These are phyloP conservation scores for Brachylomia viminalis DNA, from an alignment of 2,888 invertebrate species.

Conservation along the genomic window DNA sequence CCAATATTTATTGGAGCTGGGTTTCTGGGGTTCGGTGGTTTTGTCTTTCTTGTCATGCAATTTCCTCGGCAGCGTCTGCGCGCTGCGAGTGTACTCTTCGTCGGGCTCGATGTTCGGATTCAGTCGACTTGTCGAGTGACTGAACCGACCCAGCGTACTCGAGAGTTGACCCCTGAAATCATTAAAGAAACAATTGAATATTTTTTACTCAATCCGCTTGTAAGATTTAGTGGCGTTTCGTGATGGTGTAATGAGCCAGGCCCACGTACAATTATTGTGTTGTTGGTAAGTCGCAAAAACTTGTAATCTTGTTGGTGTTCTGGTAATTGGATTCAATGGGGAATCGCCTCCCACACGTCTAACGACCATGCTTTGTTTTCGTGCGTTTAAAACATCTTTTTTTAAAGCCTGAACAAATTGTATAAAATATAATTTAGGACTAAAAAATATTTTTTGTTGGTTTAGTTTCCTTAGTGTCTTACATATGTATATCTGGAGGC, in stretches of 20 bases:
- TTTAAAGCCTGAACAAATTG: conserved; percentile 53
- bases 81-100: conserved; percentile 91
- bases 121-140: conserved; percentile 94
- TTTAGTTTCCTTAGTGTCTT: neutral
- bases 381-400: conserved; percentile 71
- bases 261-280: conserved; percentile 85
- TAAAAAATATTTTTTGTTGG: neutral
- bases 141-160: conserved; percentile 95
- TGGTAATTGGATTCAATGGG: conserved; percentile 87
- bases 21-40: conserved; percentile 79
- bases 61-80: conserved; percentile 95
- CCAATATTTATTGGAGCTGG: conserved; percentile 87
- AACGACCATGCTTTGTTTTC: conserved; percentile 85
- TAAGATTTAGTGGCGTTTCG: conserved; percentile 76
- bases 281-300: conserved; percentile 81
- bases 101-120: conserved; percentile 89
- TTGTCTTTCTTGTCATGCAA: conserved; percentile 89
- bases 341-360: conserved; percentile 83
- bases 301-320: conserved; percentile 79
- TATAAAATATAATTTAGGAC: conserved; percentile 20
- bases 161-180: conserved; percentile 92
- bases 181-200: conserved; percentile 73
- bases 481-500: conserved; percentile 6
- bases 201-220: conserved; percentile 67
- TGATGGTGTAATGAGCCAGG: conserved; percentile 74